Base-by-base conservation (phyloP, 2,797 vertebrate species). In the Gallinago stenura region DNA sequence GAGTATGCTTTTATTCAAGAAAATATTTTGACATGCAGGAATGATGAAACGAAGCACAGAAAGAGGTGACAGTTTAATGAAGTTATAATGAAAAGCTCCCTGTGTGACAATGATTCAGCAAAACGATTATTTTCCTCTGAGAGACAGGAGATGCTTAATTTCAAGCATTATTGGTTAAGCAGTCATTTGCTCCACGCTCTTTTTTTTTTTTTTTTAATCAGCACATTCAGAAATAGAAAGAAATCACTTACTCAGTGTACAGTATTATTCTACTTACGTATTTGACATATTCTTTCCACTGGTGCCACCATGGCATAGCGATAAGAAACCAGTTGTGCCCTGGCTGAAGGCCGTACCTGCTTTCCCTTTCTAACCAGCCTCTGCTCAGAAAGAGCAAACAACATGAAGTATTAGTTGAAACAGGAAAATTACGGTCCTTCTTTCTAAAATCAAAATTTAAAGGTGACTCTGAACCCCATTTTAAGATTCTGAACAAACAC, bases 231-330 rank as follows among this genome's bases (percentile, higher is more conserved):
- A 79, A 45, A 69, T 1, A 43, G 19, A 88, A 51, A 78, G 33
- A 15, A 24, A 46, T 41, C 37, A 21, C 9, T 71, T 12, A 7
- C 12, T 45, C 24, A 41, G 41, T 10, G 71, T 5, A 62, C 21
- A 51, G 12, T 56, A n/a, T 14, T 60, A 31, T 15, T 60, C 51
- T 96, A 99, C 99, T 99, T 96, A 99, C 99, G 25, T 99, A 99
- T 99, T 99, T 99, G 82, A 99, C 99, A 50, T 99, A 99, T 93
- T 99, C 99, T 96, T 99, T 99, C 99, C 99, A 99, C 91, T 99
- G 99, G 79, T 99, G 99, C 99, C 99, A 99, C 99, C 99, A 99
- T 39, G 99, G 98, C 98, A 99, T 99, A 35, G 99, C 99, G 97
- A 99, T 99, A 95, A 99, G 99, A 97, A 99, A 99, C 99, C 99